Evolutionary conservation across 2,113 vertebrate species (phyloP), one percentile per base, ranked within the genome.

Genomic region (Nerophis ophidion): DNA sequence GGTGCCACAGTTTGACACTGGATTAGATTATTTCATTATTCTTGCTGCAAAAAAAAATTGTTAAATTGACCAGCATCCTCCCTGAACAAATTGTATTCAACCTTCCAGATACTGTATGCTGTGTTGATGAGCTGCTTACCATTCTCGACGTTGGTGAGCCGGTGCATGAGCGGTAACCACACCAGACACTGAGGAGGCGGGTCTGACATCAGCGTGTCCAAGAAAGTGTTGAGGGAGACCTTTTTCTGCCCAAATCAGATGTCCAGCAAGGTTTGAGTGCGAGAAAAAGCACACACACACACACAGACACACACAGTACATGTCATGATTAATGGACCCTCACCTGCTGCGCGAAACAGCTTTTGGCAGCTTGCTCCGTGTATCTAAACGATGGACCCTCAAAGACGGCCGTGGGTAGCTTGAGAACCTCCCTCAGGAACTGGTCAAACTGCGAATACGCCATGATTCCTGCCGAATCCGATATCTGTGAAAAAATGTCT

Each of bases 401-500:
- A 9, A 99, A 99, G 38, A 99, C 94, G 0, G 93, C 93, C 0
- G 93, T 95, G 35, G 97, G 97, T 53, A 99, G 87, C 86, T 98
- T 98, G 46, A 98, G 93, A 79, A 92, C 94, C 76, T 98, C 96
- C 42, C 91, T 91, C 61, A 99, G 89, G 85, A 97, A 98, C 60
- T 93, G 91, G 87, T 99, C 97, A 0, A 98, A 98, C 72, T 93
- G 93, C n/a, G 91, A 90, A 72, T 94, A 90, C 70, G 93, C 90
- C 94, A 99, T 95, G 74, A 94, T 83, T 42, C 97, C 97, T 19
- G 90, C 87, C 57, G 93, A 89, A 87, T 99, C 95, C 0, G 96
- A 95, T 78, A 99, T 94, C 91, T 94, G 94, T 38, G 97, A 97
- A 92, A 98, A 99, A 87, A 98, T 95, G 90, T 99, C 96, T 98